These are phyloP conservation scores for Emydocephalus ijimae DNA, from an alignment of 2,113 vertebrate genomes.

Conservation along the genomic window DNA sequence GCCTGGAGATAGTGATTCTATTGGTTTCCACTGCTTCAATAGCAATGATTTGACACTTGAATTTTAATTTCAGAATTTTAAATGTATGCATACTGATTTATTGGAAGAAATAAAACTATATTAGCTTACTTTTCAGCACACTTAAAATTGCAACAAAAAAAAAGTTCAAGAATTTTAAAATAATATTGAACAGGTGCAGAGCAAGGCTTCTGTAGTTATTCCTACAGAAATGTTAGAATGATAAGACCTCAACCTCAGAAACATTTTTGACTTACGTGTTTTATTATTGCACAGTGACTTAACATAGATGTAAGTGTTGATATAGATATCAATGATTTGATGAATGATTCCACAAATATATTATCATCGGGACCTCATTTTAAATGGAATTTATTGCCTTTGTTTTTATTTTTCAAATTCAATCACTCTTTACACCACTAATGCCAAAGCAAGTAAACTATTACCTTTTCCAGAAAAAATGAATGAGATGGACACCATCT, in stretches of 20 bases:
- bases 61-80: not conserved
- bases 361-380: not conserved
- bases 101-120: not conserved
- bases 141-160: not conserved
- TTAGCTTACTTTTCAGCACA: not conserved
- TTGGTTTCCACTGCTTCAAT: not conserved
- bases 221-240: not conserved
- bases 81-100: not conserved
- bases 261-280: not conserved
- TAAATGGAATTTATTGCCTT: not conserved
- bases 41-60: not conserved
- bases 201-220: not conserved
- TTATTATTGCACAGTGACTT: not conserved
- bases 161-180: not conserved
- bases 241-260: not conserved
- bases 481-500: not conserved
- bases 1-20: not conserved
- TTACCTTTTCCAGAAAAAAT: not conserved
- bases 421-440: constrained; percentile 30
- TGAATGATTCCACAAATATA: constrained; percentile 23
- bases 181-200: not conserved
- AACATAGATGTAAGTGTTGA: constrained; percentile 10
- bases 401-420: not conserved
- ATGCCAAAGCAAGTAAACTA: constrained; percentile 19
- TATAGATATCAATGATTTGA: not conserved